Base-by-base conservation (phyloP, 2,797 vertebrate species). In the Tokudaia tokunoshimensis region DNA sequence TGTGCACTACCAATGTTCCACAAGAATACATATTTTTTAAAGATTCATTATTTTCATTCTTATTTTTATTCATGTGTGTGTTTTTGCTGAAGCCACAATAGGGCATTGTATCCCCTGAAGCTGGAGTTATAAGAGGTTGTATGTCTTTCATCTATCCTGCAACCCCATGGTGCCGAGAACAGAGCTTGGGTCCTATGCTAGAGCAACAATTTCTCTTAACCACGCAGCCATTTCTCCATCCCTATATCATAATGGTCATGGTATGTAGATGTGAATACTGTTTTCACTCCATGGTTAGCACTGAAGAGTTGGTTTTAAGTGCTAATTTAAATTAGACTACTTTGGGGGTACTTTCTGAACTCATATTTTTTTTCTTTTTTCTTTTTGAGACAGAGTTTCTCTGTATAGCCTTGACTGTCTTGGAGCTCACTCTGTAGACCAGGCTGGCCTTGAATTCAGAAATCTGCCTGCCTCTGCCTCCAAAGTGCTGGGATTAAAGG, bases 331-430 rank as follows among this genome's bases (percentile, higher is more conserved):
- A 93, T 63, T 78, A 67, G 63, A 92, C 65, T 84, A n/a, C 50
- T 79, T 88, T 80, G 91, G 26, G 29, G 59, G 44, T 76, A 61
- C 44, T 94, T 94, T 78, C 50, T 91, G 74, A 95, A 94, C 72
- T 96, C 92, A 79, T 17, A 76, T 81, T 92, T 92, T 65, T 92
- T 61, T 97, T 44, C 72, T 20, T 82, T 93, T 92, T 97, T 50
- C 79, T 24, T 59, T 20, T 91, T 67, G 41, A 41, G 41, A 3
- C 41, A 41, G 41, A 41, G 41, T 41, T 41, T 41, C 41, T 41
- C 41, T 41, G 41, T 41, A 41, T 41, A 41, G 41, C 41, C 41
- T 41, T 41, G 41, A 3, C 41, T 41, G 41, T 41, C 41, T 3
- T 41, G 41, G 41, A 41, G 41, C 41, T 41, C 41, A 41, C 41